Evolutionary conservation across 2,888 invertebrate genomes (phyloP), one percentile per base, ranked within the genome.

Genomic region (Apocheima hispidaria): DNA sequence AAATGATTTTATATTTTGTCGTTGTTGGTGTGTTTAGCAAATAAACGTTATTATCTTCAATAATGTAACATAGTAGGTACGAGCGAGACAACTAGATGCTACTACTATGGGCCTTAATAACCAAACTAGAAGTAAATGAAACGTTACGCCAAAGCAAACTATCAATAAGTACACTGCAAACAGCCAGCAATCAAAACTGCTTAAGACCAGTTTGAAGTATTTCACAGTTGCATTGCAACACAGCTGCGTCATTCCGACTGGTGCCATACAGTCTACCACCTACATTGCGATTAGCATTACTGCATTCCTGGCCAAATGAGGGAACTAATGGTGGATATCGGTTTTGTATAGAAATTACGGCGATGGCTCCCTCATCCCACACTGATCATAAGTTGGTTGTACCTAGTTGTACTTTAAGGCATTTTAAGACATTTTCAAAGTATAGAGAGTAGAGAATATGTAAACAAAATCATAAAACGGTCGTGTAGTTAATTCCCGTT

Each of bases 191-290:
- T 59, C 51, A 46, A 52, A 40, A 59, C 59, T 26, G 16, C 41
- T 41, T 40, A 12, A 33, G 35, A 60, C 54, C 55, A 46, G 55
- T 55, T 55, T 36, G 16, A 23, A 60, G 44, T 50, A 50, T 60
- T 60, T 49, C 35, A 49, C 41, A 26, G 26, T 26, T 26, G 26
- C 26, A 26, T 57, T 54, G 58, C 62, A 58, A 63, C 53, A 53
- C 26, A 21, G 9, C 36, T n/a, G 40, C 61, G 48, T 52, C 44
- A 52, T 21, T 44, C 16, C 21, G 35, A 57, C 46, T 46, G 65
- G 65, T 52, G 65, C 65, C 65, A 52, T 56, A 56, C 54, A 35
- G 61, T 62, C 65, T 61, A 41, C 61, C 36, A 16, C 30, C 21
- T 46, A 28, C 46, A 14, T 30, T 12, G 21, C 44, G 36, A 58